Base-by-base conservation (phyloP, 2,797 vertebrate species). In the Threskiornis aethiopicus region DNA sequence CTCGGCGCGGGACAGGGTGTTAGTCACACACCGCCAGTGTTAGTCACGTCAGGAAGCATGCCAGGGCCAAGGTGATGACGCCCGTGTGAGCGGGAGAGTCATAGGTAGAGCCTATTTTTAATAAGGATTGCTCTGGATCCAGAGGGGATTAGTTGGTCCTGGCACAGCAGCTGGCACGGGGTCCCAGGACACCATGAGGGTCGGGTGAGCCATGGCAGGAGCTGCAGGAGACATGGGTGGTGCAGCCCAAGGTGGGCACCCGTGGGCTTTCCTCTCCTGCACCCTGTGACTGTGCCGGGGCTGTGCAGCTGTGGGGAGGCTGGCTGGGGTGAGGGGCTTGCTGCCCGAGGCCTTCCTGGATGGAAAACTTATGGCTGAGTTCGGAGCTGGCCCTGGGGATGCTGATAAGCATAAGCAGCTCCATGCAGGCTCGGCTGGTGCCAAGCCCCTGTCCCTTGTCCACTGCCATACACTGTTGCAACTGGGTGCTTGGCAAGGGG, bases 271-370 rank as follows among this genome's bases (percentile, higher is more conserved):
- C 17, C 8, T 24, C 24, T 61, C 41, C 46, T 33, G 75, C 64
- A 35, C 39, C 16, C 51, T 0, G 0, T 33, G 46, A 62, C 29
- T 0, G 1, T 51, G 33, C 10, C 0, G 15, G 66, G 61, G 31
- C 12, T 8, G 5, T 31, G 71, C 54, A 4, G 10, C 18, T 14
- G 29, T 41, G 1, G 1, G 0, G 10, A 35, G 39, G 18, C 17
- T 1, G 5, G 4, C 15, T 20, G 37, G 22, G 20, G 8, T 7
- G 24, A 39, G 42, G 16, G 29, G 25, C 61, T 84, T 0, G 0
- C 59, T 85, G 67, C 71, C 39, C 0, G 0, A 59, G 31, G 3
- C 21, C 22, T 55, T 80, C 64, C 64, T n/a, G 35, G 7, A 1
- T 71, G 67, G 64, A 57, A 37, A 57, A 19, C 10, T 19, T 15